These are phyloP conservation scores for Acanthopagrus latus DNA, from an alignment of 2,797 vertebrate species.

Conservation along the genomic window DNA sequence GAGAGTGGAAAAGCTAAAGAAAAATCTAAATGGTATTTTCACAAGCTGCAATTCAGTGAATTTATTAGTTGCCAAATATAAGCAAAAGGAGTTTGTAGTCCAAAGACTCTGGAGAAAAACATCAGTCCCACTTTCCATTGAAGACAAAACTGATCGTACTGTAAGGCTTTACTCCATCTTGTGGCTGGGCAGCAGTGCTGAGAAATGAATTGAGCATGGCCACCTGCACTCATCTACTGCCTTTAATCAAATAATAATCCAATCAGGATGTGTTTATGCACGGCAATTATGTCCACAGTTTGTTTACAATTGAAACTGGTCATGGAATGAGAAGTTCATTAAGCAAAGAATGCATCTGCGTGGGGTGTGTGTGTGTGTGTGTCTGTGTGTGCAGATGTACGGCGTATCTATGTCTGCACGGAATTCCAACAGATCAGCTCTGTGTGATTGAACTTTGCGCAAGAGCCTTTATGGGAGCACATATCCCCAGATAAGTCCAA, in stretches of 20 bases:
- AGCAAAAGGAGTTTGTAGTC: slow-evolving; percentile 17
- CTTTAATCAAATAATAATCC: slow-evolving; percentile 86
- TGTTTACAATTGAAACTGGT: slow-evolving; percentile 82
- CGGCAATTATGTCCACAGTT: slow-evolving; percentile 79
- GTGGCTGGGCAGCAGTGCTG: slow-evolving; percentile 50
- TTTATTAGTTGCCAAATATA: slow-evolving; percentile 23
- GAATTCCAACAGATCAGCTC: slow-evolving; percentile 4
- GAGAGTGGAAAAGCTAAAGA: slow-evolving; percentile 23
- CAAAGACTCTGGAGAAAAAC: slow-evolving; percentile 10
- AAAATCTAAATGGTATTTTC: slow-evolving; percentile 45
- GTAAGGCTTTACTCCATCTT: slow-evolving; percentile 52
- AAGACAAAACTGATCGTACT: background rate
- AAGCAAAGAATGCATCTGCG: slow-evolving; percentile 59
- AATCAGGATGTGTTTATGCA: slow-evolving; percentile 81
- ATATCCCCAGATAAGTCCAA: background rate
- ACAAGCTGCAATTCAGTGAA: slow-evolving; percentile 31
- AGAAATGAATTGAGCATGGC: slow-evolving; percentile 58
- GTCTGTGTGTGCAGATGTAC: slow-evolving; percentile 18
- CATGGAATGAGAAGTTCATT: slow-evolving; percentile 81
- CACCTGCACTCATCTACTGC: slow-evolving; percentile 81
- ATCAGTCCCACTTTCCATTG: background rate
- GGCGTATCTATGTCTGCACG: background rate
- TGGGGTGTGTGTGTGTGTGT: slow-evolving; percentile 11
- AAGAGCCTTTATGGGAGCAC: background rate
- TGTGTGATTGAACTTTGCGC: background rate